Base-by-base conservation (phyloP, 2,888 invertebrate species). In the Fabriciana adippe region DNA sequence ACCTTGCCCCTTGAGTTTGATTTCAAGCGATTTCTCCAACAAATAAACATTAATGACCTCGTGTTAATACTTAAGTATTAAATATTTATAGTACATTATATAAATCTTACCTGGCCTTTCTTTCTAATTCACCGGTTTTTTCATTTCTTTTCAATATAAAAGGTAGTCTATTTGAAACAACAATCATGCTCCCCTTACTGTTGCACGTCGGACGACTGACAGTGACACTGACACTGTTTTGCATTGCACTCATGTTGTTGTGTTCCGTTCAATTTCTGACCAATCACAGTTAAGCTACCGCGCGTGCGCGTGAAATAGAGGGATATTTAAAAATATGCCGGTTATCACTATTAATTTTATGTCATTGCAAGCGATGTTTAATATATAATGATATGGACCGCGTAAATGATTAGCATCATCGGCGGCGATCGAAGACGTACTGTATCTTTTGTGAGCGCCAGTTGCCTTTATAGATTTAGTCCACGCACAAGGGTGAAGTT, bases 161-260 rank as follows among this genome's bases (percentile, higher is more conserved):
- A 8, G 98, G 98, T 83, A 98, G 92, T 76, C 98, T 94, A 90
- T 98, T 98, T 75, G 98, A 97, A 70, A 98, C 97, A 76, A 98
- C 97, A 80, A 98, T 97, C 94, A 98, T 95, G 83, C 96, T 96
- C 76, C 95, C 95, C 78, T 94, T 94, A 81, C 93, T 93, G 78
- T 91, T 92, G 80, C 92, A 92, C 83, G 84, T 77, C n/a, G 85
- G 75, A 71, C 91, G 89, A 86, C 87, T 86, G 81, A 77, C 83
- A 82, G 51, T 61, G 61, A 59, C 59, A 59, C 59, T 59, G 48
- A 59, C 59, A 59, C 83, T 76, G 72, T 78, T 78, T 71, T 76
- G 79, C 69, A 74, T 79, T 78, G 76, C 87, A 88, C 87, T 90
- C 92, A 91, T 92, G 78, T 84, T 87, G 74, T 77, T 73, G 4